Evolutionary conservation across 2,888 invertebrate genomes (phyloP).

Genomic region (Ophion ellenae): DNA sequence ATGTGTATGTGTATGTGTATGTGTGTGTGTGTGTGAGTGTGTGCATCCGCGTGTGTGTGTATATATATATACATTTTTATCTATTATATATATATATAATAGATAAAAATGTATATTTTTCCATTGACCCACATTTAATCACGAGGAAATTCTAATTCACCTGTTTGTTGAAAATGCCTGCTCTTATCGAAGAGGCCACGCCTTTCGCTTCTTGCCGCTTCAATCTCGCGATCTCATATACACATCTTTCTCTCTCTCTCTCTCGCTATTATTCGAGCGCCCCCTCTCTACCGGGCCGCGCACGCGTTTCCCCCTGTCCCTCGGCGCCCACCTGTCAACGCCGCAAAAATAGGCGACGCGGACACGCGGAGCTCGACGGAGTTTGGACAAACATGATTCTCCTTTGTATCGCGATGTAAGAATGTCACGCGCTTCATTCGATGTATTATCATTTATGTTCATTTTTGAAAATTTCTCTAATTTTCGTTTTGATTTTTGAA

Average conservation of each 20-base stretch:
- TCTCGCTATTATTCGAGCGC: not conserved
- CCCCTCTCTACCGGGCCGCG: not conserved
- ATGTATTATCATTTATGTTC: not conserved
- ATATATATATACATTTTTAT: too few relatives aligned
- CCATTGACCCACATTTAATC: slow-evolving; percentile 19
- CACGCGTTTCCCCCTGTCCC: slow-evolving; percentile 15
- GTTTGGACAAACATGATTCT: not conserved
- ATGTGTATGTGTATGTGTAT: not conserved
- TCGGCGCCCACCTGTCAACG: slow-evolving; percentile 62
- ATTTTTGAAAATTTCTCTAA: not conserved
- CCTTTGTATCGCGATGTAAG: not conserved
- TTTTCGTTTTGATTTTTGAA: not conserved
- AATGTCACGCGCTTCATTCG: not conserved
- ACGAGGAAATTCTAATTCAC: slow-evolving; percentile 11
- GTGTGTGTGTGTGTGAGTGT: too few relatives aligned
- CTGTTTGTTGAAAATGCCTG: slow-evolving; percentile 16
- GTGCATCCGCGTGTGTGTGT: too few relatives aligned
- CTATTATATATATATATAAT: too few relatives aligned
- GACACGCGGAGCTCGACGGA: not conserved
- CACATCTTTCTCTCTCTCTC: not conserved
- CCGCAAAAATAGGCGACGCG: slow-evolving; percentile 15
- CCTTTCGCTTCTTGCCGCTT: slow-evolving; percentile 35
- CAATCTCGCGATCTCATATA: slow-evolving; percentile 1
- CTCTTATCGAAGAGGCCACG: slow-evolving; percentile 51
- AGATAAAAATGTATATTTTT: too few relatives aligned